Conservation (phyloP, 2,888 invertebrate species). For the Nemapogon koenigi region DNA sequence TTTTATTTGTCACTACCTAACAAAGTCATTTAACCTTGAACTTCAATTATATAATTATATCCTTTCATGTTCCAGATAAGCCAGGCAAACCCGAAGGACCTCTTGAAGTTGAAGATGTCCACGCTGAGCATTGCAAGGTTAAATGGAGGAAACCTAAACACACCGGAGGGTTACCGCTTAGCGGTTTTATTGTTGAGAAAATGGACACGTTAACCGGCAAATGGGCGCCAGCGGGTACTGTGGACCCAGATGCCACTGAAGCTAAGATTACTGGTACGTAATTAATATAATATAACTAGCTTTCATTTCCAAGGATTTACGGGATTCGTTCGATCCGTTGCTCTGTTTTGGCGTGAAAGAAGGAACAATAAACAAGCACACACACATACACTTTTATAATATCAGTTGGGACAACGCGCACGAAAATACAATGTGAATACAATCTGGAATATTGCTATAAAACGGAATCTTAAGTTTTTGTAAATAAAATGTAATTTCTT, state of each 20-base stretch:
- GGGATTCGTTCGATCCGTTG: no score
- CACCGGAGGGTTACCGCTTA: conserved; percentile 92
- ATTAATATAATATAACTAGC: no score
- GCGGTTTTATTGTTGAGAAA: conserved; percentile 92
- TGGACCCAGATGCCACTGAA: conserved; percentile 82
- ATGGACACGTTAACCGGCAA: conserved; percentile 88
- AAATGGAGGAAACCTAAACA: conserved; percentile 96
- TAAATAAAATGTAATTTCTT: no score
- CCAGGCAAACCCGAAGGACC: conserved; percentile 92
- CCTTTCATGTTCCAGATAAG: no score
- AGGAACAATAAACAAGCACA: no score
- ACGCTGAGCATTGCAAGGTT: conserved; percentile 92
- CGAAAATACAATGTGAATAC: neutral
- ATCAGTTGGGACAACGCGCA: neutral
- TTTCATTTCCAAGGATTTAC: neutral
- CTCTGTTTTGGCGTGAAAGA: no score
- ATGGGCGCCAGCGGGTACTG: conserved; percentile 87
- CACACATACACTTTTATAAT: neutral
- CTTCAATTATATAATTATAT: no score
- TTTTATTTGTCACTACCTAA: no score
- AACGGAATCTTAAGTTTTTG: no score
- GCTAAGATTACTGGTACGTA: conserved; percentile 73
- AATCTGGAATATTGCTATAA: no score
- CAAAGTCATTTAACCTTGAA: no score
- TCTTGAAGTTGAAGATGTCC: conserved; percentile 87